phyloP scores from a whole-genome alignment of 2,888 invertebrate genomes.

The Hermodice carunculata region DNA sequence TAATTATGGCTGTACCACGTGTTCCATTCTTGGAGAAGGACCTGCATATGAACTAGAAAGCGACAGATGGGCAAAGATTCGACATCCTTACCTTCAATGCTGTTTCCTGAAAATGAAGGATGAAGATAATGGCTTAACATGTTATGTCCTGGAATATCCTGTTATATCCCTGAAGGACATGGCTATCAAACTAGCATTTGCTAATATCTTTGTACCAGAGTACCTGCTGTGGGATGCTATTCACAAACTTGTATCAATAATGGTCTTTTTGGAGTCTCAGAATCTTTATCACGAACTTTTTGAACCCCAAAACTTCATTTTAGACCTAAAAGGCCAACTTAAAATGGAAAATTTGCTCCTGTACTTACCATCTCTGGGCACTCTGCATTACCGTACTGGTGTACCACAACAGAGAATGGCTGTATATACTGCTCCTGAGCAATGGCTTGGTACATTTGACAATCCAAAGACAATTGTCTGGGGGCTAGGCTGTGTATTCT shows the following conservation, averaged over 20 bases:
- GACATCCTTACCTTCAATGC: constrained; percentile 54
- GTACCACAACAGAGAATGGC: constrained; percentile 25
- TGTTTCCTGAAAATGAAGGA: constrained; percentile 52
- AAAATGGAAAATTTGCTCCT: constrained; percentile 56
- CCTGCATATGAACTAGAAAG: constrained; percentile 43
- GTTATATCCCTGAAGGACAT: constrained; percentile 55
- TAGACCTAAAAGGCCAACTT: constrained; percentile 48
- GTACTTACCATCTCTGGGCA: constrained; percentile 47
- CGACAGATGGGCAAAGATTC: constrained; percentile 51
- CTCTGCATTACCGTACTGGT: constrained; percentile 43
- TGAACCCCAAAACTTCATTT: constrained; percentile 48
- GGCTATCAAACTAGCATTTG: constrained; percentile 48
- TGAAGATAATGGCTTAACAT: constrained; percentile 45
- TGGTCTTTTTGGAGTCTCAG: constrained; percentile 50
- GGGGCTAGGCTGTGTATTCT: constrained; percentile 52
- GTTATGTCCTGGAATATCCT: constrained; percentile 58
- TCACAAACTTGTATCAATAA: constrained; percentile 50
- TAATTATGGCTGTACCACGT: constrained; percentile 40
- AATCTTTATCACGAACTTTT: constrained; percentile 8
- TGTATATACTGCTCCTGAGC: constrained; percentile 46
- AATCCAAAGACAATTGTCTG: constrained; percentile 44
- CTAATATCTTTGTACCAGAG: constrained; percentile 50
- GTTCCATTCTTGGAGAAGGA: constrained; percentile 36
- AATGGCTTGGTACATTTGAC: constrained; percentile 31
- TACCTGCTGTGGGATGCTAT: constrained; percentile 52